Percentiles rank a stretch among this genome's conserved stretches.
phyloP scores from a whole-genome alignment of 2,888 invertebrate species.

The Tortrix viridana region DNA sequence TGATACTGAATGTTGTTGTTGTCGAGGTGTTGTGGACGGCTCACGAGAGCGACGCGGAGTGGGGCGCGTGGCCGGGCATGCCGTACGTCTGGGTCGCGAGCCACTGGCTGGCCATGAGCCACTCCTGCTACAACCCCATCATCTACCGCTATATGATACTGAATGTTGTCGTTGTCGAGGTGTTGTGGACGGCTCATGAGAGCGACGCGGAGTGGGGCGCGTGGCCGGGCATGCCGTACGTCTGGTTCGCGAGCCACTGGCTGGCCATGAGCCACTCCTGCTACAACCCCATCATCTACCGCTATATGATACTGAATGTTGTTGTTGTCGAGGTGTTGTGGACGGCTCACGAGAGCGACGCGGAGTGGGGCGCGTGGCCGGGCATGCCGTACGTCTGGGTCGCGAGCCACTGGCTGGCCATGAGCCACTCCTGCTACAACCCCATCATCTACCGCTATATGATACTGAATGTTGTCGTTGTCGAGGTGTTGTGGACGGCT shows the following conservation, averaged over 20 bases:
- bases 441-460: constrained; percentile 91
- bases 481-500: neutral
- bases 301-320: neutral
- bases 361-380: constrained; percentile 76
- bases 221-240: constrained; percentile 84
- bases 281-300: constrained; percentile 74
- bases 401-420: constrained; percentile 88
- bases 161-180: neutral
- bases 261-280: constrained; percentile 91
- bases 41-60: constrained; percentile 60
- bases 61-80: constrained; percentile 80
- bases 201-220: constrained; percentile 65
- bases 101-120: constrained; percentile 91
- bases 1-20: neutral
- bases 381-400: constrained; percentile 87
- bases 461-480: constrained; percentile 64
- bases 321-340: constrained; percentile 69
- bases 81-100: constrained; percentile 87
- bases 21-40: constrained; percentile 77
- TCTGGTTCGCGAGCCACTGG: constrained; percentile 89
- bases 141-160: constrained; percentile 83
- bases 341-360: constrained; percentile 63
- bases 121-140: constrained; percentile 90
- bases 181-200: constrained; percentile 55
- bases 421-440: constrained; percentile 90